phyloP scores from a whole-genome alignment of 2,888 invertebrate species.

The Latrodectus elegans region DNA sequence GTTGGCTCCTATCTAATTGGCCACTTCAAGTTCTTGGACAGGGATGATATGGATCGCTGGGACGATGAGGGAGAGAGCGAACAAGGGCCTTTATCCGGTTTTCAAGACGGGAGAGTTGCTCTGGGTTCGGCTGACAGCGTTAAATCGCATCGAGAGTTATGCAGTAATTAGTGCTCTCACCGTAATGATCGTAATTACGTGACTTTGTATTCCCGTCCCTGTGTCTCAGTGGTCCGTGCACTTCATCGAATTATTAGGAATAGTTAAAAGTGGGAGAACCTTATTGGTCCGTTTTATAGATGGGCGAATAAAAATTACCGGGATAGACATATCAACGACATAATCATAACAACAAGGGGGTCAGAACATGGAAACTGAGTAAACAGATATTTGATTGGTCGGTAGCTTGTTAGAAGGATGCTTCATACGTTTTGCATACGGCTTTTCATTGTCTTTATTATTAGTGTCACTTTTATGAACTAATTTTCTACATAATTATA shows the following conservation, averaged over 20 bases:
- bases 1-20: constrained; percentile 54
- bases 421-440: too few relatives aligned
- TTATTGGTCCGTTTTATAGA: not conserved
- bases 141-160: constrained; percentile 62
- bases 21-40: constrained; percentile 66
- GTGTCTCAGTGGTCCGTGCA: not conserved
- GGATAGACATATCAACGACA: not conserved
- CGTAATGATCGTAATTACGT: constrained; percentile 68
- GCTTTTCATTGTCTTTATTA: too few relatives aligned
- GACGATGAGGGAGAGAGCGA: constrained; percentile 10
- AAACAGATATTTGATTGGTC: too few relatives aligned
- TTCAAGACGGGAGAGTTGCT: constrained; percentile 53
- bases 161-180: constrained; percentile 66
- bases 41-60: constrained; percentile 47
- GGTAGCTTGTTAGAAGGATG: too few relatives aligned
- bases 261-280: not conserved
- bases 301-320: not conserved
- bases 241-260: constrained; percentile 10
- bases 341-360: too few relatives aligned
- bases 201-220: constrained; percentile 32
- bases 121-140: constrained; percentile 55
- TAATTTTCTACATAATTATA: too few relatives aligned
- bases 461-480: too few relatives aligned
- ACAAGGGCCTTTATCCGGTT: constrained; percentile 60
- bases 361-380: too few relatives aligned